Conservation (phyloP, 2,888 invertebrate genomes). For the Dicyrtoma fusca region DNA sequence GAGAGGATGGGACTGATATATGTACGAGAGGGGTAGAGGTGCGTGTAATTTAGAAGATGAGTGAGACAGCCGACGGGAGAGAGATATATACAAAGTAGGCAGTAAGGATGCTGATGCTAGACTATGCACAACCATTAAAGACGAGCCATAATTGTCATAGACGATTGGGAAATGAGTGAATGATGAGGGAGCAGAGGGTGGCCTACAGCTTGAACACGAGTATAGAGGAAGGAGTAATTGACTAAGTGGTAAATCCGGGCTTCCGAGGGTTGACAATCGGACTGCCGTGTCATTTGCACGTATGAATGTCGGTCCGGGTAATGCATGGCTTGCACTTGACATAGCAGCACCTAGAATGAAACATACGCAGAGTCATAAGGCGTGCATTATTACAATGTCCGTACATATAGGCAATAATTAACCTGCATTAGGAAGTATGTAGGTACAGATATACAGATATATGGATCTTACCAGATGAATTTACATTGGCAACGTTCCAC, state of each 20-base stretch:
- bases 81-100: conserved; percentile 13
- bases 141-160: conserved; percentile 40
- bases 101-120: conserved; percentile 19
- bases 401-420: too few species aligned
- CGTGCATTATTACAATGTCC: neutral
- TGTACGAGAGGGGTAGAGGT: neutral
- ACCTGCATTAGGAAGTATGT: neutral
- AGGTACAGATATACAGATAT: neutral
- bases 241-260: conserved; percentile 42
- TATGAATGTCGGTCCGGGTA: conserved; percentile 61
- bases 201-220: conserved; percentile 34
- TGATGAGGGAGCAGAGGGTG: conserved; percentile 35
- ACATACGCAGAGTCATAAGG: neutral
- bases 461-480: conserved; percentile 59
- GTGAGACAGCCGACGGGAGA: conserved; percentile 10
- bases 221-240: conserved; percentile 40
- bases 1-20: conserved; percentile 7
- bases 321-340: conserved; percentile 61
- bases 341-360: conserved; percentile 26
- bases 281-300: conserved; percentile 60
- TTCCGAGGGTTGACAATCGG: conserved; percentile 32
- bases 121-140: conserved; percentile 37
- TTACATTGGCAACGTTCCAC: conserved; percentile 62
- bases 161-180: conserved; percentile 40
- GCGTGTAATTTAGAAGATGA: neutral